Conservation (phyloP, 2,888 invertebrate species). For the Lobophora halterata region DNA sequence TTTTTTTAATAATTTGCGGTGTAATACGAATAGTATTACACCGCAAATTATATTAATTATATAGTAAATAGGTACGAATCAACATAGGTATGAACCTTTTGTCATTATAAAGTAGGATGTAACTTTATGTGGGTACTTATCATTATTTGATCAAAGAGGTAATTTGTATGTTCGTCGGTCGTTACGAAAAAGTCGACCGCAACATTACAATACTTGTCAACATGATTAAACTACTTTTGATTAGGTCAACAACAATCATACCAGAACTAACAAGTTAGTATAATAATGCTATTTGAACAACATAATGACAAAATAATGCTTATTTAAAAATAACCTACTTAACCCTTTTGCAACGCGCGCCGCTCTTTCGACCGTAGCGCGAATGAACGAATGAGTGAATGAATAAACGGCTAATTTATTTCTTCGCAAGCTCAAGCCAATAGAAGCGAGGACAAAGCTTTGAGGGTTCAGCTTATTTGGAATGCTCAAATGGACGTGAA, state of each 20-base stretch:
- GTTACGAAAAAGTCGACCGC: too few species aligned
- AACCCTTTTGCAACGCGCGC: conserved; percentile 35
- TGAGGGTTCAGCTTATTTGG: conserved; percentile 59
- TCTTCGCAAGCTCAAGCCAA: conserved; percentile 44
- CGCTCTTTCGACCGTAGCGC: conserved; percentile 33
- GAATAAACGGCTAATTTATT: conserved; percentile 63
- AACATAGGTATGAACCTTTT: too few species aligned
- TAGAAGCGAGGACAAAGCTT: conserved; percentile 61
- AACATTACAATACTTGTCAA: too few species aligned
- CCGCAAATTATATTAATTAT: too few species aligned
- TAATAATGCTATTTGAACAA: conserved; percentile 22
- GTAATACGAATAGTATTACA: too few species aligned
- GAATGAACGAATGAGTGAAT: conserved; percentile 43
- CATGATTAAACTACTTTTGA: too few species aligned
- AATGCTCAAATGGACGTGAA: conserved; percentile 59
- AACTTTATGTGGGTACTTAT: too few species aligned
- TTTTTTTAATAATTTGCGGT: too few species aligned
- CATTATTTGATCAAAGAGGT: too few species aligned
- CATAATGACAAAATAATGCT: conserved; percentile 32
- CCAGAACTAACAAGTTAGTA: conserved; percentile 17
- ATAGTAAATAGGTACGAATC: too few species aligned
- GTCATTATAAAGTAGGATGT: too few species aligned
- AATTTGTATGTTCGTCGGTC: too few species aligned
- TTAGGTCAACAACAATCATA: conserved; percentile 14
- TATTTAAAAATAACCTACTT: conserved; percentile 41